Evolutionary conservation across 2,888 invertebrate species (phyloP), one percentile per base, ranked within the genome.

Genomic region (Bursaphelenchus okinawaensis): DNA sequence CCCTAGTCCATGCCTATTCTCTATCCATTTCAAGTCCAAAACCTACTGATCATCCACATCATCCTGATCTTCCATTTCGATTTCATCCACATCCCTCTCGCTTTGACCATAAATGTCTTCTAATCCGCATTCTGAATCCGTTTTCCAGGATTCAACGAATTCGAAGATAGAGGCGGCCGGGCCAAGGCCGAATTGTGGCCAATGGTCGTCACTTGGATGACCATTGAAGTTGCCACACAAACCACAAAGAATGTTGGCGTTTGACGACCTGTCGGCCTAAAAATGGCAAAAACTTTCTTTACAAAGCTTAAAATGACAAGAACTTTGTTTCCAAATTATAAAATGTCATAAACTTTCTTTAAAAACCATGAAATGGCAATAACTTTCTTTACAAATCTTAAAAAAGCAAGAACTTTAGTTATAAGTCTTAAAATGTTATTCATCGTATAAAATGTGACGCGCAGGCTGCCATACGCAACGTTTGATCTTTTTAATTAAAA

Each of bases 151-250:
- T 9, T 65, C 63, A n/a, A 67, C 64, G 31, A 65, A 65, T 6
- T 19, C 20, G 16, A 20, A 27, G 9, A 24, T 31, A 50, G 54
- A 40, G 7, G 19, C 27, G 8, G 66, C 55, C 8, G 55, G n/a
- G 1, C 31, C 55, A 4, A 16, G 28, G 0, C 55, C 65, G 23
- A 52, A 65, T n/a, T 19, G 65, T 12, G 65, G 65, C 16, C 65
- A 20, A 31, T 65, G 31, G 31, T 65, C 65, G 50, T 65, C 65
- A 8, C 7, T 51, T 4, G 63, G n/a, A 16, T 65, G 50, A 23
- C 28, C 55, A 26, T 65, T 65, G 56, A 65, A 65, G 51, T 65
- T 65, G 20, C 65, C 64, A 26, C 65, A 65, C 7, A 65, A 64
- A 12, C 65, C 65, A 26, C 65, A 65, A 20, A 65, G 63, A 4